Base-by-base conservation (phyloP, 2,797 vertebrate genomes). In the Chiroxiphia lanceolata region DNA sequence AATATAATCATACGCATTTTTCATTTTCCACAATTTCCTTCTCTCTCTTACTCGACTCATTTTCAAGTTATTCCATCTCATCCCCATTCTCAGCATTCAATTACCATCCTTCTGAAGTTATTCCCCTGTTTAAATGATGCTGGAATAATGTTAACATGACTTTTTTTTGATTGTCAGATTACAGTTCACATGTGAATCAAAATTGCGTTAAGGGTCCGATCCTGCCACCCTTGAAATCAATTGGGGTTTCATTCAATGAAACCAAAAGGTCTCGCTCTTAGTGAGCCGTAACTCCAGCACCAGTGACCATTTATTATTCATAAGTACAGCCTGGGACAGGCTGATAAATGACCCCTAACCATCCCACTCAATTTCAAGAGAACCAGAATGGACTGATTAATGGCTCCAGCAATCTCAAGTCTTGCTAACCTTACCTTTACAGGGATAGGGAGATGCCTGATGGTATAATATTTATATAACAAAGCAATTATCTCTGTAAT, bases 271-370 rank as follows among this genome's bases (percentile, higher is more conserved):
- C 81, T 88, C 3, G 3, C 42, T 80, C 69, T 42, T 27, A 31
- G 64, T 48, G 29, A 95, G 63, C 68, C 0, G 2, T 69, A 90
- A 86, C 50, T 83, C 76, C 64, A 50, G 36, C 56, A 45, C 76
- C 51, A 57, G 86, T 63, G 72, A 69, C 80, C 57, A 56, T 88
- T 90, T 88, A 63, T 96, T 93, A 87, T 83, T 93, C 80, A 88
- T 78, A 86, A 90, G 51, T 67, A 83, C 51, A 92, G 68, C 29
- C 79, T 42, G 21, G 76, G 86, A 93, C 33, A 90, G 86, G 59
- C 77, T 83, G 87, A 93, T 78, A 77, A 93, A 95, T 70, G 83
- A 64, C 72, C 83, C 70, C 57, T 40, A 83, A 67, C 65, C 54
- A 92, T 77, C 70, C 61, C 75, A 78, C 65, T 81, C 65, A 9